Conservation (phyloP, 1,140 invertebrate genomes). For the Trachymyrmex septentrionalis region DNA sequence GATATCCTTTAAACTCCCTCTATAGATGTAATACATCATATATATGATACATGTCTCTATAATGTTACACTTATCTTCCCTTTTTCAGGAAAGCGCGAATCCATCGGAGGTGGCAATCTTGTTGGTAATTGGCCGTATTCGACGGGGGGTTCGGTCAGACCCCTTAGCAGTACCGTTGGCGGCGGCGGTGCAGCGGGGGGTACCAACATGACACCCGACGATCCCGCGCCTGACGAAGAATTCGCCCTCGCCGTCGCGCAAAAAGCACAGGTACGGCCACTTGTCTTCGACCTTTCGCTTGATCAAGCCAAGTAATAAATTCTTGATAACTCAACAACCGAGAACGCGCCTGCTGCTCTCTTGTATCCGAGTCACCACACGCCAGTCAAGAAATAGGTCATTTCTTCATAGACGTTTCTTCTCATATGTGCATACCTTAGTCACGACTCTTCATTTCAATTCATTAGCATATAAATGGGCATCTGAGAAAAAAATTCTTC, state of each 20-base stretch:
- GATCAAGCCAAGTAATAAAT: conserved; percentile 43
- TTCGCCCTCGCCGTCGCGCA: conserved; percentile 76
- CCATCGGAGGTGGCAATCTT: conserved; percentile 68
- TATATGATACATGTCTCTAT: neutral
- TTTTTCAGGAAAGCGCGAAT: conserved; percentile 76
- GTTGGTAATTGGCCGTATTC: conserved; percentile 67
- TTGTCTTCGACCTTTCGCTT: conserved; percentile 20
- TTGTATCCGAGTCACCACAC: neutral
- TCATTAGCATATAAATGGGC: neutral
- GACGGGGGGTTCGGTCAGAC: conserved; percentile 62
- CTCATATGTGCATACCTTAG: neutral
- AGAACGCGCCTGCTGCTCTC: neutral
- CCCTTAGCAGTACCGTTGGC: conserved; percentile 60
- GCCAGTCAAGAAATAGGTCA: conserved; percentile 18
- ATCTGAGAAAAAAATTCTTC: neutral
- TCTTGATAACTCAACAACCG: conserved; percentile 14
- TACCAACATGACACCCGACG: conserved; percentile 79
- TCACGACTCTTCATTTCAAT: neutral
- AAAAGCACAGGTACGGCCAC: conserved; percentile 76
- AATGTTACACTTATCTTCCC: conserved; percentile 7
- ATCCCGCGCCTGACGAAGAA: conserved; percentile 79
- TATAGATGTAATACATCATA: neutral
- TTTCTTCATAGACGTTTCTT: neutral
- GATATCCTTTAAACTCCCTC: neutral
- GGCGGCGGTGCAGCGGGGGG: conserved; percentile 64